phyloP scores from a whole-genome alignment of 2,113 vertebrate genomes.

The Phoenicopterus ruber region DNA sequence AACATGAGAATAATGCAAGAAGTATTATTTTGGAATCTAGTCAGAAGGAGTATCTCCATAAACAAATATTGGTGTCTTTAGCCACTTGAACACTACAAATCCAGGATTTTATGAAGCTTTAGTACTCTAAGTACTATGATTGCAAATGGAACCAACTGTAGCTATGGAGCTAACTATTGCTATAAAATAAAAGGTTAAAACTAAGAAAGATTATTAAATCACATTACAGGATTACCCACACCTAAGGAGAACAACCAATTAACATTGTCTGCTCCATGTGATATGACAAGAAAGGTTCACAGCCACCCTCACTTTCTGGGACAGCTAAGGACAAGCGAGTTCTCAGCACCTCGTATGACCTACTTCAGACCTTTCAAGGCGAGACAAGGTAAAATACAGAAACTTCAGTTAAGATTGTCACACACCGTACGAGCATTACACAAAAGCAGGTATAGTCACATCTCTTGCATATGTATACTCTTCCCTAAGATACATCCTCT shows the following conservation, averaged over 20 bases:
- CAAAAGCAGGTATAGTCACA: not conserved
- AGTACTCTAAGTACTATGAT: not conserved
- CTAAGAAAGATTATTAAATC: not conserved
- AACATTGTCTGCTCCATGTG: not conserved
- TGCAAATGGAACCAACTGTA: not conserved
- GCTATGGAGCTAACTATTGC: not conserved
- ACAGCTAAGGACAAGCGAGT: not conserved
- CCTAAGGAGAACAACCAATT: not conserved
- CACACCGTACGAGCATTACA: not conserved
- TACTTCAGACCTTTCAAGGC: not conserved
- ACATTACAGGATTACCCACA: not conserved
- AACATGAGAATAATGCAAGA: not conserved
- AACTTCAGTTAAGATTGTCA: not conserved
- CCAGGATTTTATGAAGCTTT: not conserved
- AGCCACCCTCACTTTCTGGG: not conserved
- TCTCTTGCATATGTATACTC: not conserved
- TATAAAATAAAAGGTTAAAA: not conserved
- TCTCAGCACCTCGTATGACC: not conserved
- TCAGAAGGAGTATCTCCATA: not conserved
- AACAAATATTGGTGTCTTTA: not conserved
- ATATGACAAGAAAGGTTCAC: not conserved
- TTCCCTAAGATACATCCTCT: not conserved
- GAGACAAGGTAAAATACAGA: not conserved
- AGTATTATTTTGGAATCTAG: not conserved
- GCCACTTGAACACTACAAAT: not conserved